A percentile compares a stretch with the other conserved stretches of the same genome.
These are phyloP conservation scores for Empis stercorea DNA, from an alignment of 2,888 invertebrate species.

Conservation along the genomic window DNA sequence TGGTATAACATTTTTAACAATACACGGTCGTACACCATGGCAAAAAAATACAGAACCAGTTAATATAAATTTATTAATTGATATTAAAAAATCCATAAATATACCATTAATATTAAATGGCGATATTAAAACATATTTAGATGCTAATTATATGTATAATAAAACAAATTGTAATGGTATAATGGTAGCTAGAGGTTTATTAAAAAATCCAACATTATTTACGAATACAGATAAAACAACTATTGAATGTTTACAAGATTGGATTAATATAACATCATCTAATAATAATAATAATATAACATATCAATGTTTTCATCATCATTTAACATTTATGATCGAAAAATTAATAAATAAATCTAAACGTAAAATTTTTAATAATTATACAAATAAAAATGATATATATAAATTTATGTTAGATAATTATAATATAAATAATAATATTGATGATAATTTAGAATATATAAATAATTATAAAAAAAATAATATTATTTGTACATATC, in stretches of 20 bases:
- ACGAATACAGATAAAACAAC: constrained; percentile 59
- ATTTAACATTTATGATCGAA: constrained; percentile 91
- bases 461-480: background rate
- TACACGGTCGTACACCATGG: constrained; percentile 82
- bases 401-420: constrained; percentile 53
- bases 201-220: constrained; percentile 85
- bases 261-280: constrained; percentile 57
- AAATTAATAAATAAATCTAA: constrained; percentile 59
- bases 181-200: constrained; percentile 84
- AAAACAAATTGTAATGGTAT: constrained; percentile 64
- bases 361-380: constrained; percentile 64
- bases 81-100: constrained; percentile 54
- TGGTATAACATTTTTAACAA: constrained; percentile 76
- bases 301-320: constrained; percentile 87
- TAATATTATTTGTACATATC: background rate
- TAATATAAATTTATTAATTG: constrained; percentile 54
- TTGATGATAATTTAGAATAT: background rate
- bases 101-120: constrained; percentile 91
- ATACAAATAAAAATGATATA: constrained; percentile 54
- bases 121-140: constrained; percentile 61
- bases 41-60: constrained; percentile 65
- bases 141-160: constrained; percentile 53
- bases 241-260: constrained; percentile 62
- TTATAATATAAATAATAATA: constrained; percentile 38
- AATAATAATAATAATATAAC: constrained; percentile 48